phyloP scores from a whole-genome alignment of 2,113 vertebrate genomes.

The Psittacula cyanocephala region DNA sequence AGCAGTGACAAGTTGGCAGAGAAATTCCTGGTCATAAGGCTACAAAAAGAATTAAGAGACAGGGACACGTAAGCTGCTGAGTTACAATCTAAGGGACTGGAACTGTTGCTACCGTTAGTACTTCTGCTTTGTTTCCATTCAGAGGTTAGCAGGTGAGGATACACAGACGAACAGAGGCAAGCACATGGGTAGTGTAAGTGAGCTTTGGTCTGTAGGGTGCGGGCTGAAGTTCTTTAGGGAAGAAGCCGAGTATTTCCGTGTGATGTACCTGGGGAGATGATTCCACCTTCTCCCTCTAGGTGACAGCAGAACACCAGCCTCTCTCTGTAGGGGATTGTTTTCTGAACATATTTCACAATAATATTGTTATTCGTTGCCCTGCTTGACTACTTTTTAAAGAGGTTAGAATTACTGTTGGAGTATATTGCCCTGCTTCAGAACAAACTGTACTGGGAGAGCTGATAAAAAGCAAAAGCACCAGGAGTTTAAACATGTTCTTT shows the following conservation, averaged over 20 bases:
- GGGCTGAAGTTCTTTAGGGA: not conserved
- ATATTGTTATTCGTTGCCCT: not conserved
- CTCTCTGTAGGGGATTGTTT: not conserved
- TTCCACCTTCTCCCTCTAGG: conserved; percentile 47
- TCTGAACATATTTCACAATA: not conserved
- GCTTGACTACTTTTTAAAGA: not conserved
- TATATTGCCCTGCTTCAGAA: not conserved
- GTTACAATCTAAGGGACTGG: not conserved
- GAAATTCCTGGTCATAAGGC: not conserved
- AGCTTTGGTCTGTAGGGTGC: not conserved
- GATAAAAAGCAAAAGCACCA: not conserved
- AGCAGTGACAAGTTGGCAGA: not conserved
- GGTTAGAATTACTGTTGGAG: not conserved
- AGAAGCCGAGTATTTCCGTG: not conserved
- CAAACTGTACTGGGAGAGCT: not conserved
- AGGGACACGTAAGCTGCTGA: not conserved
- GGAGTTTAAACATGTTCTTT: not conserved
- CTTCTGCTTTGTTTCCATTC: not conserved
- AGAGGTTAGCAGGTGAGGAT: not conserved
- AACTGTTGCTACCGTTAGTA: not conserved
- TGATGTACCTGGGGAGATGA: not conserved
- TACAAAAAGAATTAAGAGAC: not conserved
- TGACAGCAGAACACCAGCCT: conserved; percentile 33
- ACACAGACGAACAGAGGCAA: not conserved
- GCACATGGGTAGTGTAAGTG: not conserved